These are phyloP conservation scores for Troides helena DNA, from an alignment of 2,888 invertebrate species.

Conservation along the genomic window DNA sequence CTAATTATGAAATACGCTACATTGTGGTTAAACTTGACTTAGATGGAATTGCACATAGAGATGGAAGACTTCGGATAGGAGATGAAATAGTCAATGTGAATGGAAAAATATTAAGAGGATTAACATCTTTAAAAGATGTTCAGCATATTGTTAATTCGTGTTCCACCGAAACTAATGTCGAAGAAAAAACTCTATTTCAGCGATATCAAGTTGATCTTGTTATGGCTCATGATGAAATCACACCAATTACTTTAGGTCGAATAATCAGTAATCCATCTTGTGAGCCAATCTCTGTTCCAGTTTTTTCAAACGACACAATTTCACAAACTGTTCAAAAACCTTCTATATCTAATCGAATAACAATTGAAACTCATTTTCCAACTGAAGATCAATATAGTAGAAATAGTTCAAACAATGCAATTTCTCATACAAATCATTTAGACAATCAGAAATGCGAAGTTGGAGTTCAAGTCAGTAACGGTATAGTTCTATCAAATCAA, in stretches of 20 bases:
- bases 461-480: slow-evolving; percentile 60
- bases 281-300: slow-evolving; percentile 49
- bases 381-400: slow-evolving; percentile 56
- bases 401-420: slow-evolving; percentile 42
- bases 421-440: slow-evolving; percentile 43
- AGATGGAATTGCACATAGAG: slow-evolving; percentile 86
- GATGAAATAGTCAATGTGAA: slow-evolving; percentile 95
- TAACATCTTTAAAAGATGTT: slow-evolving; percentile 84
- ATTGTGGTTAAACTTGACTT: slow-evolving; percentile 83
- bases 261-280: slow-evolving; percentile 63
- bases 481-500: slow-evolving; percentile 58
- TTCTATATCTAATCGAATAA: slow-evolving; percentile 63
- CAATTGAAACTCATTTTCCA: slow-evolving; percentile 73
- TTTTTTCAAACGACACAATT: slow-evolving; percentile 59
- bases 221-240: slow-evolving; percentile 83
- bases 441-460: slow-evolving; percentile 59
- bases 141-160: slow-evolving; percentile 79
- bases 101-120: slow-evolving; percentile 87
- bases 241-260: slow-evolving; percentile 74
- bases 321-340: slow-evolving; percentile 72
- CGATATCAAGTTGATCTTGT: slow-evolving; percentile 81
- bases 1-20: slow-evolving; percentile 81
- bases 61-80: slow-evolving; percentile 89
- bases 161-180: slow-evolving; percentile 68
- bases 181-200: slow-evolving; percentile 63